These are phyloP conservation scores for Struthio camelus DNA, from an alignment of 2,113 vertebrate genomes.

Conservation along the genomic window DNA sequence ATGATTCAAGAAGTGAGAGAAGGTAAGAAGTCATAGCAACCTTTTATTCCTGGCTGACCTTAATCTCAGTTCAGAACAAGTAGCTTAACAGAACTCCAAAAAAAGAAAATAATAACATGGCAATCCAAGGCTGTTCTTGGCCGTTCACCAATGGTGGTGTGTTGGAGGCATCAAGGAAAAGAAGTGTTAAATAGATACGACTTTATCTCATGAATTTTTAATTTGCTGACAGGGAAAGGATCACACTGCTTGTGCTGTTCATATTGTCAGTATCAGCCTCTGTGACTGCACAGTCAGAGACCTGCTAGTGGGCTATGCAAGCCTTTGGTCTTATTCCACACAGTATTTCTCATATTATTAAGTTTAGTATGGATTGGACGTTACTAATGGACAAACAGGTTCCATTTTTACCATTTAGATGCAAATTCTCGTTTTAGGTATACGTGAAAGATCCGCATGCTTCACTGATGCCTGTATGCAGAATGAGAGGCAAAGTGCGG, in stretches of 20 bases:
- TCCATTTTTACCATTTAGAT: not conserved
- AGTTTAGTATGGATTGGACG: not conserved
- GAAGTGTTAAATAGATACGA: not conserved
- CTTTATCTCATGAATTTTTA: not conserved
- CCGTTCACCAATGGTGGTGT: no score
- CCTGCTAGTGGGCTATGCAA: not conserved
- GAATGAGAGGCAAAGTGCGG: not conserved
- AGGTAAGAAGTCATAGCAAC: constrained; percentile 77
- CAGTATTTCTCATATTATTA: not conserved
- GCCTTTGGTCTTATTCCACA: not conserved
- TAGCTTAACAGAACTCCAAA: not conserved
- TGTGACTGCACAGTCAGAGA: not conserved
- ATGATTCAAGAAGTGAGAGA: constrained; percentile 98
- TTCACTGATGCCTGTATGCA: not conserved
- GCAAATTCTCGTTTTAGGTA: not conserved
- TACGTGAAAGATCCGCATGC: not conserved
- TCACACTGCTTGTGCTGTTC: not conserved
- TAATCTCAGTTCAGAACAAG: not conserved
- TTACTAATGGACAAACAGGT: not conserved
- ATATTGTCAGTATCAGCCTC: not conserved
- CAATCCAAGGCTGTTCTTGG: not conserved
- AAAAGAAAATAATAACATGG: not conserved
- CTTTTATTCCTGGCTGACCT: not conserved
- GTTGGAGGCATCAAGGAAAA: not conserved
- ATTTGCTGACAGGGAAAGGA: not conserved